Evolutionary conservation across 2,797 vertebrate species (phyloP), one percentile per base, ranked within the genome.

Genomic region (Bradypodion pumilum): DNA sequence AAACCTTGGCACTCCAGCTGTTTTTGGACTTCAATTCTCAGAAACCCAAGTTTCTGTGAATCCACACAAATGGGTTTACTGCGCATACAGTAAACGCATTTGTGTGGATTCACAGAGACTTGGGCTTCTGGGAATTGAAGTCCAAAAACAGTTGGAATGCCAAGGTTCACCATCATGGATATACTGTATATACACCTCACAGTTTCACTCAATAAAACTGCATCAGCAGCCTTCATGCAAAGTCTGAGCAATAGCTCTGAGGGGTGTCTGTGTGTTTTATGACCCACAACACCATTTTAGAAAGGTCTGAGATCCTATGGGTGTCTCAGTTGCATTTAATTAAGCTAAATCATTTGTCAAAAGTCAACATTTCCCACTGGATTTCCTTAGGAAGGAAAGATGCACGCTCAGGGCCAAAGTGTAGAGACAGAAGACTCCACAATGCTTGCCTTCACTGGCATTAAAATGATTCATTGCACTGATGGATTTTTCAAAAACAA

Each of bases 121-220:
- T n/a, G n/a, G n/a, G n/a, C n/a, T n/a, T n/a, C n/a, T n/a, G n/a
- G n/a, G n/a, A n/a, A n/a, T n/a, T n/a, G n/a, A n/a, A n/a, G n/a
- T n/a, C n/a, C n/a, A n/a, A n/a, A n/a, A n/a, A n/a, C n/a, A n/a
- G n/a, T n/a, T n/a, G n/a, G n/a, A n/a, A n/a, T n/a, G n/a, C n/a
- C n/a, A n/a, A n/a, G n/a, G n/a, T n/a, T n/a, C n/a, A n/a, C n/a
- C n/a, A n/a, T n/a, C n/a, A n/a, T n/a, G n/a, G 46, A 49, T 49
- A 49, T 49, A 49, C 46, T 19, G 19, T 56, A 56, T 19, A 32
- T 32, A 5, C 19, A 42, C 56, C 78, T 60, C 5, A 83, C 72
- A 81, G 32, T 79, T 25, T 63, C 2, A 82, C 49, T 35, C 74
- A 85, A 81, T 77, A 74, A 21, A n/a, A n/a, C 56, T 66, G 60